Percentiles rank a stretch among this genome's conserved stretches.
These are phyloP conservation scores for Oikopleura dioica DNA, from an alignment of 23 tunicate species.

Conservation along the genomic window DNA sequence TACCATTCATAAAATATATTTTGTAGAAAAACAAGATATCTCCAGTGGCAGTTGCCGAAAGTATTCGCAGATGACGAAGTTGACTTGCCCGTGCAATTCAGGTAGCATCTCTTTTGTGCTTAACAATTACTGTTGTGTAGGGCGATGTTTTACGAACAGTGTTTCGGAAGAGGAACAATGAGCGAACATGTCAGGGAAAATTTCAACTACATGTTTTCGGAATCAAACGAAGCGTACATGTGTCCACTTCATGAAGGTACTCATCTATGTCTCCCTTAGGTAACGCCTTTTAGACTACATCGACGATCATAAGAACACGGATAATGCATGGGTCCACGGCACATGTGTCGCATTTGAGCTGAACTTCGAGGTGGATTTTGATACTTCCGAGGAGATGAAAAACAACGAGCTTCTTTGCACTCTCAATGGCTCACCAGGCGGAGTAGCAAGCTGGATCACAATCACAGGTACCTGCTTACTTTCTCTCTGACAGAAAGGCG, in stretches of 20 bases:
- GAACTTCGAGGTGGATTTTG: conserved; percentile 3
- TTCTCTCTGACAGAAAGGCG: too few relatives aligned
- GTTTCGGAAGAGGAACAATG: conserved; percentile 5
- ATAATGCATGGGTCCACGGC: background rate
- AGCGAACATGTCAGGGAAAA: background rate
- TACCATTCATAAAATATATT: too few relatives aligned
- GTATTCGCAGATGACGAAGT: background rate
- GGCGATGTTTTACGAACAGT: background rate
- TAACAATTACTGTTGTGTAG: too few relatives aligned
- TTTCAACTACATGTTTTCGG: conserved; percentile 7
- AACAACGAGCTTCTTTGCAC: background rate
- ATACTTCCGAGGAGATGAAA: background rate
- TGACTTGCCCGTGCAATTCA: background rate
- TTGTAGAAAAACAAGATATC: background rate
- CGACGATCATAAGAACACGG: conserved; percentile 8
- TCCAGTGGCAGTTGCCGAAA: conserved; percentile 6
- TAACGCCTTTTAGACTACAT: too few relatives aligned
- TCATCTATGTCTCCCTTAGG: too few relatives aligned
- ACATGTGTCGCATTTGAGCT: background rate
- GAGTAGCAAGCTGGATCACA: background rate
- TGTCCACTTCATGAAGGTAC: background rate
- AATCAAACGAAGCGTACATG: background rate
- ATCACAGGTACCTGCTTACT: too few relatives aligned
- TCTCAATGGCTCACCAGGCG: background rate
- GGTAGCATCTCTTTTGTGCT: too few relatives aligned